phyloP scores from a whole-genome alignment of 2,797 vertebrate genomes.

The Myotis findleyi region DNA sequence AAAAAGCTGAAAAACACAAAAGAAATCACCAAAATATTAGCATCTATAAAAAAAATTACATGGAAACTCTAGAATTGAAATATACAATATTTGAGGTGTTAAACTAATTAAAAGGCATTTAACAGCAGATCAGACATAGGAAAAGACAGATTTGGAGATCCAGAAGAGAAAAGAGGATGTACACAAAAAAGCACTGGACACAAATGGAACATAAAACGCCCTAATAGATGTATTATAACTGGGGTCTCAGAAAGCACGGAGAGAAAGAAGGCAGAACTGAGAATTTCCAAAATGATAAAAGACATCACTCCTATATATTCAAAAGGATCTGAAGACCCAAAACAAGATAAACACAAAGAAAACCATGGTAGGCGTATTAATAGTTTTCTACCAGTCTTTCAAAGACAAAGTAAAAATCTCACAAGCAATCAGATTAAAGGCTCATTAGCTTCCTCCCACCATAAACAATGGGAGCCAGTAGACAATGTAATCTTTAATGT shows the following conservation, averaged over 20 bases:
- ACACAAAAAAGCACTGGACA: background rate
- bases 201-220: background rate
- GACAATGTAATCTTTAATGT: background rate
- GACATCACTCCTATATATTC: background rate
- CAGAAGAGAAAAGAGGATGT: background rate
- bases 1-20: background rate
- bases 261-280: background rate
- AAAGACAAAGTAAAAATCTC: background rate
- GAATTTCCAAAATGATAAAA: background rate
- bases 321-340: conserved; percentile 27
- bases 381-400: background rate
- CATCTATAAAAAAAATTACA: conserved; percentile 15
- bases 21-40: background rate
- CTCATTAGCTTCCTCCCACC: background rate
- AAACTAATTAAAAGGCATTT: background rate
- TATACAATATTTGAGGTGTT: background rate
- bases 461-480: background rate
- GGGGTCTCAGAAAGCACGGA: background rate
- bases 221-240: background rate
- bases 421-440: background rate
- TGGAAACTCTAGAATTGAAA: conserved; percentile 20
- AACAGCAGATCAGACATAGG: background rate
- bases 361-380: background rate
- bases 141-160: background rate
- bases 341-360: background rate